Conservation (phyloP, 1,140 invertebrate species). For the Bombus superbus region DNA sequence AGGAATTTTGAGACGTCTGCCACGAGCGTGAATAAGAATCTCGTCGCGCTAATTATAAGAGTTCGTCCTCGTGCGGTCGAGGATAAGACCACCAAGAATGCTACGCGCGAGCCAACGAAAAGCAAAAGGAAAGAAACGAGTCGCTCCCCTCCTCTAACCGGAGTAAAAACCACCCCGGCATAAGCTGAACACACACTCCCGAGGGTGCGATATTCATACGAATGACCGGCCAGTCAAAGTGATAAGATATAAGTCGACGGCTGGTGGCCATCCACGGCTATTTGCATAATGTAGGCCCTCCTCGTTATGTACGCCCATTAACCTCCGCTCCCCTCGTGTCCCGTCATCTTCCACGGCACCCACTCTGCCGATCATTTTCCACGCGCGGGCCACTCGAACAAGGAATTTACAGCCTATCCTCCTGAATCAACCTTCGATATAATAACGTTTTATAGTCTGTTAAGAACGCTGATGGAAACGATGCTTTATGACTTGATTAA, state of each 20-base stretch:
- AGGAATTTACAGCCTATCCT: slow-evolving; percentile 65
- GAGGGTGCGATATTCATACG: slow-evolving; percentile 67
- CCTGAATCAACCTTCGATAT: slow-evolving; percentile 36
- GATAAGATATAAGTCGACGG: slow-evolving; percentile 76
- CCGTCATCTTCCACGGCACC: slow-evolving; percentile 38
- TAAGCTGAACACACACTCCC: slow-evolving; percentile 52
- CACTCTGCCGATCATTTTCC: slow-evolving; percentile 60
- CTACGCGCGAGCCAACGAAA: not conserved
- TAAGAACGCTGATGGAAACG: not conserved
- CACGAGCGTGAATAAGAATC: not conserved
- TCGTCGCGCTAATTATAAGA: not conserved
- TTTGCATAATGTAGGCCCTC: slow-evolving; percentile 80
- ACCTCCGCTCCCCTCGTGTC: slow-evolving; percentile 62
- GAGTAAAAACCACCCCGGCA: slow-evolving; percentile 33
- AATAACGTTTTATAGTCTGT: slow-evolving; percentile 69
- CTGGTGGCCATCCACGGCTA: slow-evolving; percentile 70
- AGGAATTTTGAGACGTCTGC: not conserved
- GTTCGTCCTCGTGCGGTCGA: not conserved
- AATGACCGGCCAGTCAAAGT: slow-evolving; percentile 66
- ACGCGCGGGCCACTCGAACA: slow-evolving; percentile 54
- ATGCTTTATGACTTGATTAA: not conserved
- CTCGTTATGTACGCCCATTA: slow-evolving; percentile 80
- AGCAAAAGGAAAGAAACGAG: slow-evolving; percentile 11
- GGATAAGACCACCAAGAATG: not conserved
- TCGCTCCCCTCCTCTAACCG: not conserved